phyloP scores from a whole-genome alignment of 2,113 vertebrate genomes.

The Takifugu bimaculatus region DNA sequence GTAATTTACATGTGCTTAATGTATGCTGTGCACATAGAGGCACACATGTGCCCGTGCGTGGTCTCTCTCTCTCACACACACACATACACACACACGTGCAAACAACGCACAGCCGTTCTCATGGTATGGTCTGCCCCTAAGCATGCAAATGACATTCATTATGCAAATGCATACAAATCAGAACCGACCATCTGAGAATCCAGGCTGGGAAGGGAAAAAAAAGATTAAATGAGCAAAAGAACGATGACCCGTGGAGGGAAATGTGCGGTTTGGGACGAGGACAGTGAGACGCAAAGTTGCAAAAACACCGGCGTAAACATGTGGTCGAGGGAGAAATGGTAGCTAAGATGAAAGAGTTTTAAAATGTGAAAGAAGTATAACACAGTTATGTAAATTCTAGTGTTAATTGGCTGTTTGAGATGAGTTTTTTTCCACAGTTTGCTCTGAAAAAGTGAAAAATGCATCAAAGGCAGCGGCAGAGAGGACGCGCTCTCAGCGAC shows the following conservation, averaged over 20 bases:
- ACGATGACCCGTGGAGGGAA: conserved; percentile 36
- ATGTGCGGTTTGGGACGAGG: conserved; percentile 21
- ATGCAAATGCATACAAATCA: conserved; percentile 98
- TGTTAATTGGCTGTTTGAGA: too few species aligned
- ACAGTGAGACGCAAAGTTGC: conserved; percentile 14
- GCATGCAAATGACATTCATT: conserved; percentile 97
- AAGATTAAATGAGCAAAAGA: conserved; percentile 67
- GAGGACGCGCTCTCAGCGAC: conserved; percentile 48
- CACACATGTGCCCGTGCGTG: conserved; percentile 42
- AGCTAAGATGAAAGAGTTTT: background rate
- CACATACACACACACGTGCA: conserved; percentile 47
- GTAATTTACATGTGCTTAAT: conserved; percentile 61
- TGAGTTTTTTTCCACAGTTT: too few species aligned
- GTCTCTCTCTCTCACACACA: conserved; percentile 33
- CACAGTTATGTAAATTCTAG: background rate
- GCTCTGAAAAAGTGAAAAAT: background rate
- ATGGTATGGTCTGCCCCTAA: conserved; percentile 87
- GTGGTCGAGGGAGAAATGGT: background rate
- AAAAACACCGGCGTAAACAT: conserved; percentile 5
- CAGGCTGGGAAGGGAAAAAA: conserved; percentile 64
- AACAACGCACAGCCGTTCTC: conserved; percentile 74
- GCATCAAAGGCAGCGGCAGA: conserved; percentile 34
- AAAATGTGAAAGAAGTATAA: background rate
- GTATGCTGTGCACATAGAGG: conserved; percentile 38
- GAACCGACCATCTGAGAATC: conserved; percentile 87